Conservation (phyloP, 2,797 vertebrate genomes). For the Leuciscus waleckii region DNA sequence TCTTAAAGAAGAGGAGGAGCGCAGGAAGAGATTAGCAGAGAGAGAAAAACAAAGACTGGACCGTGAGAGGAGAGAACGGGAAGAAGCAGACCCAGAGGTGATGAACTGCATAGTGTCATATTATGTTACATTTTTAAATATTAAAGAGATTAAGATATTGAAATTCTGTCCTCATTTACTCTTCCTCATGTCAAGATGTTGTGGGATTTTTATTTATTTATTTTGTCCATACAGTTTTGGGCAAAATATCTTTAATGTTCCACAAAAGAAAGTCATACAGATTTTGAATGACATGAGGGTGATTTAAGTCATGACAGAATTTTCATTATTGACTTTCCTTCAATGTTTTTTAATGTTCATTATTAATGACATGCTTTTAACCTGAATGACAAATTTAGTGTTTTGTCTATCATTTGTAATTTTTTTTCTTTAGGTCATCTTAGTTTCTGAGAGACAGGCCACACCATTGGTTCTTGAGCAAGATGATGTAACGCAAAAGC, state of each 20-base stretch:
- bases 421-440: constrained; percentile 79
- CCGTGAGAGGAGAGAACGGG: constrained; percentile 81
- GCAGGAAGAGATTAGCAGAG: constrained; percentile 87
- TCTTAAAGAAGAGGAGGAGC: constrained; percentile 92
- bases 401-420: not conserved
- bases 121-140: not conserved
- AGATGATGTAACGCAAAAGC: constrained; percentile 88
- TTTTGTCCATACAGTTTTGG: not conserved
- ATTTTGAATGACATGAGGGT: not conserved
- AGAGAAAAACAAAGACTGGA: constrained; percentile 88
- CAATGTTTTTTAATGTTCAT: not conserved
- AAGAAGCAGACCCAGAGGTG: constrained; percentile 53
- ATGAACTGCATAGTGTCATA: not conserved
- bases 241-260: not conserved
- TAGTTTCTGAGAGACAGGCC: constrained; percentile 82
- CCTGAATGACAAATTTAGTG: not conserved
- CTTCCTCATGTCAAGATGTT: not conserved
- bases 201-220: not conserved
- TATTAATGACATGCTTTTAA: not conserved
- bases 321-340: not conserved
- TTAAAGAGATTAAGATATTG: too few relatives aligned
- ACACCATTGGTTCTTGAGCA: constrained; percentile 94
- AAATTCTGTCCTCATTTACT: not conserved
- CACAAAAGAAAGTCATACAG: not conserved
- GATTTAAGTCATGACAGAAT: not conserved